Conservation (phyloP, 2,113 vertebrate species). For the Hyperopisus bebe region DNA sequence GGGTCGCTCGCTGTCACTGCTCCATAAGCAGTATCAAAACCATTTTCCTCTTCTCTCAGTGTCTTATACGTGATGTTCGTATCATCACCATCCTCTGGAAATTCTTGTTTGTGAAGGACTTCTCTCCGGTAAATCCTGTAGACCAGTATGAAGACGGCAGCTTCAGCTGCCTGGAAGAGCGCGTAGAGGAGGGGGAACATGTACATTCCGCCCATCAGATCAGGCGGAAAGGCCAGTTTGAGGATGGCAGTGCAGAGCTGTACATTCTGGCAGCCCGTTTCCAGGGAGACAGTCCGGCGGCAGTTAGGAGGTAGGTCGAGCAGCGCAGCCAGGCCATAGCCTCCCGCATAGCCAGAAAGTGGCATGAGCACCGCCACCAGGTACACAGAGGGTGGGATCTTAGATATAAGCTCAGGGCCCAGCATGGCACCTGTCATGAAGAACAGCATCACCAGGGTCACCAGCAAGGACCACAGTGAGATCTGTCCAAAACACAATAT, state of each 20-base stretch:
- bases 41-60: conserved; percentile 78
- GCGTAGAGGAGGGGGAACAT: conserved; percentile 96
- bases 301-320: conserved; percentile 81
- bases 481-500: conserved; percentile 59
- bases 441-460: conserved; percentile 86
- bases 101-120: conserved; percentile 71
- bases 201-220: conserved; percentile 86
- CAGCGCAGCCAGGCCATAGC: conserved; percentile 79
- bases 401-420: conserved; percentile 82
- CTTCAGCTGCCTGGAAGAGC: conserved; percentile 90
- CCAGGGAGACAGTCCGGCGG: conserved; percentile 82
- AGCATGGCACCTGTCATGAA: conserved; percentile 90
- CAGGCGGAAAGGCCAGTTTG: conserved; percentile 87
- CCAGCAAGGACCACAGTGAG: conserved; percentile 87
- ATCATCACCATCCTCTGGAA: conserved; percentile 66
- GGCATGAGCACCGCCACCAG: conserved; percentile 88
- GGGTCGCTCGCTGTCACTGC: conserved; percentile 69
- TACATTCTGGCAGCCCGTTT: conserved; percentile 94
- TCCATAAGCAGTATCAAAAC: conserved; percentile 75
- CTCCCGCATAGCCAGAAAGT: conserved; percentile 75
- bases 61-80: conserved; percentile 83
- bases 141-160: conserved; percentile 78
- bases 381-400: conserved; percentile 82
- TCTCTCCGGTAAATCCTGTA: conserved; percentile 80
- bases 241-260: conserved; percentile 96